Evolutionary conservation across 1,140 invertebrate genomes (phyloP), one percentile per base, ranked within the genome.

Genomic region (Subanguina moxae): DNA sequence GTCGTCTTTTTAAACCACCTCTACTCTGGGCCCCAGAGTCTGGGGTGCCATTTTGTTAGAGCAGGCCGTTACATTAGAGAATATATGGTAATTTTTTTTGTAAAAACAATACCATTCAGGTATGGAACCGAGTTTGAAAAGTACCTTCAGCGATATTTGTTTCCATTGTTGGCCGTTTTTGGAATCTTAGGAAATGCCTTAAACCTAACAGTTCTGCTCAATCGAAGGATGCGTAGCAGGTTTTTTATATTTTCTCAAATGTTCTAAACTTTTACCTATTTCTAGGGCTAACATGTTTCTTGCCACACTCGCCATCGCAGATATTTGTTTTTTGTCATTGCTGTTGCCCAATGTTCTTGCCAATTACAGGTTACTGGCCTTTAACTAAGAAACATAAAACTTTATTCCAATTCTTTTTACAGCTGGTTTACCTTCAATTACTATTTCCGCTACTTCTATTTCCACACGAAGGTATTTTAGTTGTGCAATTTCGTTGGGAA

Each of bases 201-300:
- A 28, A 80, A 80, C 46, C 57, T 80, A 32, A 82, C 80, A 13
- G 78, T 80, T 0, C 62, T 80, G n/a, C 61, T 80, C 28, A 82
- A 80, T 59, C 62, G 63, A 59, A 69, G 67, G 57, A 80, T 80
- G 78, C 66, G 78, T 13, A 45, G 43, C 43, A 45, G 43, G 43
- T 45, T 13, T 45, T 45, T 70, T 73, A 30, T 76, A n/a, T 62
- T 21, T 65, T 70, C 43, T 68, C 17, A 65, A 17, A 17, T 13
- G 17, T 32, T 15, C 21, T 66, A 73, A 62, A 64, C 28, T 52
- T 64, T 30, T 45, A 13, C 43, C 11, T 13, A 45, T 45, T 42
- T 78, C 70, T 23, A 78, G 78, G 46, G 74, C 78, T 8, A 80
- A 80, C 45, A 82, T 77, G 15, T 82, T 80, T 30, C 64, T 80